Evolutionary conservation across 2,113 vertebrate genomes (phyloP).

Genomic region (Coptodon bakossiorum): DNA sequence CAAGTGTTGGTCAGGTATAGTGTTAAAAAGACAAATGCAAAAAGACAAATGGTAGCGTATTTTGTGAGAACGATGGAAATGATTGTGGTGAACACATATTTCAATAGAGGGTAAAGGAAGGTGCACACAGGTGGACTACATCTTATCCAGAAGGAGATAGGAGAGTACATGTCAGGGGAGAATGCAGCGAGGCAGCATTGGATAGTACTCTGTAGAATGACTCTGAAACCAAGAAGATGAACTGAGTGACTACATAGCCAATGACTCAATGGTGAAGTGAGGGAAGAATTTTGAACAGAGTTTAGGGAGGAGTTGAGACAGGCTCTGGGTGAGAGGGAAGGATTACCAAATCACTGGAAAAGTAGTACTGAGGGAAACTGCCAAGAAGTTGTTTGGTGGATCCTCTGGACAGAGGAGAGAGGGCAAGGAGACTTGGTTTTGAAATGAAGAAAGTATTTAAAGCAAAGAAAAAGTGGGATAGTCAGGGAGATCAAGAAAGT

Average conservation of each 20-base stretch:
- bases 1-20: neutral
- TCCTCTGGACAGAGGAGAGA: neutral
- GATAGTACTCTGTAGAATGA: neutral
- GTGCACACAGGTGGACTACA: neutral
- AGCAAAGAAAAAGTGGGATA: neutral
- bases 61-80: neutral
- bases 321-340: neutral
- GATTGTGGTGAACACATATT: neutral
- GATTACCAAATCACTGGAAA: neutral
- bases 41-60: neutral
- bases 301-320: neutral
- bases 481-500: neutral
- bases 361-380: neutral
- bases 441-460: neutral
- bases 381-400: neutral
- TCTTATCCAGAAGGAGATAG: neutral
- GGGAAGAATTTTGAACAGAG: neutral
- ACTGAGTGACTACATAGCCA: neutral
- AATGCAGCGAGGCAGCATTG: neutral
- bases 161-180: neutral
- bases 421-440: neutral
- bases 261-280: neutral
- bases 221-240: neutral
- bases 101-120: neutral
- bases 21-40: neutral